These are phyloP conservation scores for Mus spretus DNA, from an alignment of 2,797 vertebrate genomes.

Conservation along the genomic window DNA sequence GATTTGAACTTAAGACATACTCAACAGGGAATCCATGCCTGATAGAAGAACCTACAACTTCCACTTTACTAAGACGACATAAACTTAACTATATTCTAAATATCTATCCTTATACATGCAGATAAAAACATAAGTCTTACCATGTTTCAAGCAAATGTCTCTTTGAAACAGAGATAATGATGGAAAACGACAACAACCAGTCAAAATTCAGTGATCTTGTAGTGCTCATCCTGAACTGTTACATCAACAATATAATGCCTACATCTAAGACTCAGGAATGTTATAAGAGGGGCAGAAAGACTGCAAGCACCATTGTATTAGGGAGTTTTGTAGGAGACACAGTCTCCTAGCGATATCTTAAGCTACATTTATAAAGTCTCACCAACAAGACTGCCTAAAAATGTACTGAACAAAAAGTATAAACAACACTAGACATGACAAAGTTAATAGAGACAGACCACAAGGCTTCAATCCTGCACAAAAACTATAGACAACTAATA, in stretches of 20 bases:
- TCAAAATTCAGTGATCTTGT: neutral
- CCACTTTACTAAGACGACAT: neutral
- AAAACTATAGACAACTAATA: neutral
- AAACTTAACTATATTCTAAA: neutral
- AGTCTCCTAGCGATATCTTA: neutral
- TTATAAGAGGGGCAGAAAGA: neutral
- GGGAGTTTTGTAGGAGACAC: neutral
- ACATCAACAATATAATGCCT: neutral
- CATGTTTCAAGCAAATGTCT: neutral
- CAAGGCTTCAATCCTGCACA: neutral
- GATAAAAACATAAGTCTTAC: neutral
- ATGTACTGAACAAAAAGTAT: neutral
- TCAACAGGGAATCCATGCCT: neutral
- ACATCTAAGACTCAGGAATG: neutral
- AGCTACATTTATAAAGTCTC: neutral
- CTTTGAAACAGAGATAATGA: neutral
- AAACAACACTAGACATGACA: neutral
- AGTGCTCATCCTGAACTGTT: neutral
- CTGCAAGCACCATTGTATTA: neutral
- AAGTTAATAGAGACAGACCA: neutral
- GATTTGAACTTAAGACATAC: neutral
- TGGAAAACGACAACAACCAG: neutral
- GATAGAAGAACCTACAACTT: neutral
- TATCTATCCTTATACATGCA: neutral
- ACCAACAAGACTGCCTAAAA: neutral